Conservation (phyloP, 2,113 vertebrate genomes). For the Labeo rohita region DNA sequence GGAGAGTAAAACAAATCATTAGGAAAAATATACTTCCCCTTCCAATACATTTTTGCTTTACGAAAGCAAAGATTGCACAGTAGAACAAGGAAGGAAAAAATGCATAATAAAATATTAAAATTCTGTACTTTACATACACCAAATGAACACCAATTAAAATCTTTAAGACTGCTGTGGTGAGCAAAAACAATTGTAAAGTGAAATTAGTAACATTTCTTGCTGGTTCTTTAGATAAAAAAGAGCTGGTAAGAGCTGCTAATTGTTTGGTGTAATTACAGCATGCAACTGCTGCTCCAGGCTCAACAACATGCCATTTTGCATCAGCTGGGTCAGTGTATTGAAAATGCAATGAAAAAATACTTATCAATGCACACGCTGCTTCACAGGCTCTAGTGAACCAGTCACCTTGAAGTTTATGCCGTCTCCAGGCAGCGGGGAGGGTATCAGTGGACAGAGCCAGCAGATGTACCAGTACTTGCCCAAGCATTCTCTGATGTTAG, state of each 20-base stretch:
- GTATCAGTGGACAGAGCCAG: slow-evolving; percentile 85
- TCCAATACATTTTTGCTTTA: slow-evolving; percentile 15
- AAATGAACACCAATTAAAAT: background rate
- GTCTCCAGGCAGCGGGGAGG: slow-evolving; percentile 83
- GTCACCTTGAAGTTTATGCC: slow-evolving; percentile 82
- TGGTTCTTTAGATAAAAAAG: slow-evolving; percentile 37
- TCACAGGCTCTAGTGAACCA: slow-evolving; percentile 70
- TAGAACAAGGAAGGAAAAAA: background rate
- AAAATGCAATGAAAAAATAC: slow-evolving; percentile 15
- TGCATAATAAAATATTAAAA: background rate
- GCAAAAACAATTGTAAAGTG: slow-evolving; percentile 22
- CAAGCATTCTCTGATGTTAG: slow-evolving; percentile 78
- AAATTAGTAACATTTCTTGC: slow-evolving; percentile 26
- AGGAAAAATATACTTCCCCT: background rate
- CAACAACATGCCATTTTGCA: slow-evolving; percentile 9
- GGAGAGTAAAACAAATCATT: background rate
- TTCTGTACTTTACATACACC: background rate
- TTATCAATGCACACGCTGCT: slow-evolving; percentile 45
- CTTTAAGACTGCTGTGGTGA: background rate
- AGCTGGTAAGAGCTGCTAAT: slow-evolving; percentile 34
- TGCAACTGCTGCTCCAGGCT: slow-evolving; percentile 6
- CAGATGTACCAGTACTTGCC: slow-evolving; percentile 83
- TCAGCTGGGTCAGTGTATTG: slow-evolving; percentile 7
- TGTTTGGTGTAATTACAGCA: slow-evolving; percentile 24
- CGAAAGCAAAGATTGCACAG: background rate